A percentile compares a stretch with the other conserved stretches of the same genome.
Conservation (phyloP, 2,888 invertebrate genomes). For the Macrophya annulata region DNA sequence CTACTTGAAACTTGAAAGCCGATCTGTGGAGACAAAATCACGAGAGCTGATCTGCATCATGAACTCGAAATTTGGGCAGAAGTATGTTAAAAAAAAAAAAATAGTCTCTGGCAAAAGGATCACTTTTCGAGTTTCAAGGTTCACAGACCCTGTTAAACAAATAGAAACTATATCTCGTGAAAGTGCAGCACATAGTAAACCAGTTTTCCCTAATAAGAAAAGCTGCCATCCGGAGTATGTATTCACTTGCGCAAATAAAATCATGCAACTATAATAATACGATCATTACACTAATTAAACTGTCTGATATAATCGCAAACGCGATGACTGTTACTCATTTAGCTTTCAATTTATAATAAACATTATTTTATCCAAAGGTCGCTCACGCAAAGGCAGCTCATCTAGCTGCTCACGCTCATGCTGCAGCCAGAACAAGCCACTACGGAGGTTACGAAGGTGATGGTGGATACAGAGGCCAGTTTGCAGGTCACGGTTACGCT, state of each 20-base stretch:
- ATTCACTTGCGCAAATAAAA: neutral
- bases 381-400: conserved; percentile 79
- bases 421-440: conserved; percentile 69
- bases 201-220: neutral
- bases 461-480: conserved; percentile 61
- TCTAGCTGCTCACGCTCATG: conserved; percentile 74
- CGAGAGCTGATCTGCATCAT: neutral
- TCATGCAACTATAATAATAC: neutral
- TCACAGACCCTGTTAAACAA: neutral
- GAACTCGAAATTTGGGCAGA: neutral
- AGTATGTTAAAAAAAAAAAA: neutral
- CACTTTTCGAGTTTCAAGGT: neutral
- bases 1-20: no score
- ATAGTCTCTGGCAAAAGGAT: neutral
- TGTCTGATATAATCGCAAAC: no score
- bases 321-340: no score
- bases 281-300: neutral
- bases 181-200: neutral
- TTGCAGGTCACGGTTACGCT: conserved; percentile 62
- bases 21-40: no score
- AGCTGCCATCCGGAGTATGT: neutral
- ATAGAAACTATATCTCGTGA: conserved; percentile 6
- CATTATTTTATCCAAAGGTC: conserved; percentile 68
- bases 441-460: conserved; percentile 61
- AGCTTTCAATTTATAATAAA: neutral